Base-by-base conservation (phyloP, 2,888 invertebrate genomes). In the Ferrisia virgata region DNA sequence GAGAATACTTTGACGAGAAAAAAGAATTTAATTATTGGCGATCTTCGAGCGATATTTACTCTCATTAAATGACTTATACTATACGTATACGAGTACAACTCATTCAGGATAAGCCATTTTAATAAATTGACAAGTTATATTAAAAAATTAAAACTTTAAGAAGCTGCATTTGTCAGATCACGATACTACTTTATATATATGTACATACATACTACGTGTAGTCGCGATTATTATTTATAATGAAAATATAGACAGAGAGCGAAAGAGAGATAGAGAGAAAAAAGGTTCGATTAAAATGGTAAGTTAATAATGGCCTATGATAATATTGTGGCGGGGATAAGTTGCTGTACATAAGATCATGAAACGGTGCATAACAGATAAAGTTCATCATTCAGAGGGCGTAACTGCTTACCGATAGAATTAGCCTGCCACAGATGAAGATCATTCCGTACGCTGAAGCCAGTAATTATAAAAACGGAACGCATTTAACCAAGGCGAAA, bases 321-420 rank as follows among this genome's bases (percentile, higher is more conserved):
- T 82, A 69, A 82, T 82, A 81, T 69, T 69, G 33, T 82, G 82
- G 82, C 58, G 64, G 82, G 82, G 36, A 64, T 33, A 80, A 80
- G 47, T 64, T 53, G 82, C 25, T 25, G 39, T 53, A 82, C n/a
- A n/a, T 28, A 53, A 82, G 82, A 82, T 82, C 82, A 69, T 33
- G 64, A 82, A 82, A 82, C 33, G 22, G 82, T 76, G 22, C 22
- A 64, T 15, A 58, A 58, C 58, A 82, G 82, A 82, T 82, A 82
- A 82, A 82, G 82, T 82, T 82, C 64, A 82, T 82, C 82, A 82
- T 82, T 53, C 58, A 39, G 82, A 82, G 82, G 82, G 82, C 82
- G 82, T 82, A 64, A 58, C 82, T 64, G 82, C 82, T 82, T 82
- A 82, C 82, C 64, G 82, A 64, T 82, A 53, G 82, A 82, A 82